phyloP scores from a whole-genome alignment of 2,797 vertebrate genomes.

The Apogon hyalosoma region DNA sequence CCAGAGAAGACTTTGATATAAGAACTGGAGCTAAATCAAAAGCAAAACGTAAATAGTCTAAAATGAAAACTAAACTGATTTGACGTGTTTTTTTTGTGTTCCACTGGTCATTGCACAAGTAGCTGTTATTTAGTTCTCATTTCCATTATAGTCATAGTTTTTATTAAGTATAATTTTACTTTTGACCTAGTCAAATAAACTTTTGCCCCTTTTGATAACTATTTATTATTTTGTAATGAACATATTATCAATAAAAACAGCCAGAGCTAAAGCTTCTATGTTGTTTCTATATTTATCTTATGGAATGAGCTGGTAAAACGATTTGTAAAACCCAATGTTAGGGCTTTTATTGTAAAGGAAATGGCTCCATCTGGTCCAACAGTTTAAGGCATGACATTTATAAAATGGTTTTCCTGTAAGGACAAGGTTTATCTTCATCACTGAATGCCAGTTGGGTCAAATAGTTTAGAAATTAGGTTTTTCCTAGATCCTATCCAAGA shows the following conservation, averaged over 20 bases:
- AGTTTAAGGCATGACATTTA: slow-evolving; percentile 42
- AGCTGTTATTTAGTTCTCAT: too few species aligned
- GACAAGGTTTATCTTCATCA: slow-evolving; percentile 59
- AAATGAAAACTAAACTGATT: too few species aligned
- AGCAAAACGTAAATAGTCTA: too few species aligned
- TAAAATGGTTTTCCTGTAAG: slow-evolving; percentile 57
- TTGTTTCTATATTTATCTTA: slow-evolving; percentile 13
- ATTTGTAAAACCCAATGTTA: slow-evolving; percentile 14
- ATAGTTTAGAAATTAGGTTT: slow-evolving; percentile 59
- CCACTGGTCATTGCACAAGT: not conserved
- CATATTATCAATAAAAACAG: not conserved
- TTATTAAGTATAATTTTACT: too few species aligned
- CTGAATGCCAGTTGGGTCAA: slow-evolving; percentile 33
- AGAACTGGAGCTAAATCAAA: too few species aligned
- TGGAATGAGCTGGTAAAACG: slow-evolving; percentile 12
- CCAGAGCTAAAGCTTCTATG: slow-evolving; percentile 6
- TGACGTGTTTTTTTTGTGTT: not conserved
- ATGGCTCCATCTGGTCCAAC: slow-evolving; percentile 47
- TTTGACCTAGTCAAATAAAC: too few species aligned
- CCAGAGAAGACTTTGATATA: too few species aligned
- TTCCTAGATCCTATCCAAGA: slow-evolving; percentile 57
- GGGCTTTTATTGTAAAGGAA: slow-evolving; percentile 28
- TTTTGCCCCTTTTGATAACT: too few species aligned
- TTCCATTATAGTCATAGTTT: too few species aligned
- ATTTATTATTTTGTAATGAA: not conserved